Percentiles rank a stretch among this genome's conserved stretches.
These are phyloP conservation scores for Rhorus exstirpatorius DNA, from an alignment of 2,888 invertebrate genomes.

Conservation along the genomic window DNA sequence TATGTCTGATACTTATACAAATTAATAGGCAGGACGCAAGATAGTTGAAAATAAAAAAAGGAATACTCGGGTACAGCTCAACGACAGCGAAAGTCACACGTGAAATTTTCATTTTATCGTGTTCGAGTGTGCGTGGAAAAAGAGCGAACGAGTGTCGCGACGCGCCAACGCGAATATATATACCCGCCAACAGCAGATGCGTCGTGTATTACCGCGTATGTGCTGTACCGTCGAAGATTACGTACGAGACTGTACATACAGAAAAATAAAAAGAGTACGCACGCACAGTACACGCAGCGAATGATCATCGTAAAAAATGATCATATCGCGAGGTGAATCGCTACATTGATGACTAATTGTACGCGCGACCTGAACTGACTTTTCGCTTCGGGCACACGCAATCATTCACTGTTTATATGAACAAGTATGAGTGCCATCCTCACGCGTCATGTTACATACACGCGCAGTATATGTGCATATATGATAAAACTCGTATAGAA, in stretches of 20 bases:
- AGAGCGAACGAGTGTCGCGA: slow-evolving; percentile 48
- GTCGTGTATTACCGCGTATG: slow-evolving; percentile 13
- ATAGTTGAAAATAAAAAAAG: too few relatives aligned
- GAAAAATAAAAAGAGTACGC: too few relatives aligned
- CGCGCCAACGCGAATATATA: slow-evolving; percentile 62
- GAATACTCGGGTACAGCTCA: too few relatives aligned
- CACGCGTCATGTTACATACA: too few relatives aligned
- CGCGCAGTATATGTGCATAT: too few relatives aligned
- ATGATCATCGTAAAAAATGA: too few relatives aligned
- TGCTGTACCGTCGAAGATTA: neutral
- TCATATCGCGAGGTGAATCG: too few relatives aligned
- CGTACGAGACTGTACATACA: neutral
- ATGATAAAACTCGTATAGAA: slow-evolving; percentile 19
- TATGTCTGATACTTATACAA: too few relatives aligned
- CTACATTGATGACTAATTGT: slow-evolving; percentile 75
- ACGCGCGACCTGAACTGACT: slow-evolving; percentile 56
- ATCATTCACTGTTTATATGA: slow-evolving; percentile 28
- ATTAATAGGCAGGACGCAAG: too few relatives aligned
- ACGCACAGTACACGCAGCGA: too few relatives aligned
- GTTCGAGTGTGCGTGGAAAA: slow-evolving; percentile 11
- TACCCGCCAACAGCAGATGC: slow-evolving; percentile 61
- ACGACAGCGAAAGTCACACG: too few relatives aligned
- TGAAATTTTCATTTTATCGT: too few relatives aligned
- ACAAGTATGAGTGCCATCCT: slow-evolving; percentile 32
- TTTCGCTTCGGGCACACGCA: slow-evolving; percentile 42